These are phyloP conservation scores for Drosophila multiciliata DNA, from an alignment of 2,888 invertebrate species.

Conservation along the genomic window DNA sequence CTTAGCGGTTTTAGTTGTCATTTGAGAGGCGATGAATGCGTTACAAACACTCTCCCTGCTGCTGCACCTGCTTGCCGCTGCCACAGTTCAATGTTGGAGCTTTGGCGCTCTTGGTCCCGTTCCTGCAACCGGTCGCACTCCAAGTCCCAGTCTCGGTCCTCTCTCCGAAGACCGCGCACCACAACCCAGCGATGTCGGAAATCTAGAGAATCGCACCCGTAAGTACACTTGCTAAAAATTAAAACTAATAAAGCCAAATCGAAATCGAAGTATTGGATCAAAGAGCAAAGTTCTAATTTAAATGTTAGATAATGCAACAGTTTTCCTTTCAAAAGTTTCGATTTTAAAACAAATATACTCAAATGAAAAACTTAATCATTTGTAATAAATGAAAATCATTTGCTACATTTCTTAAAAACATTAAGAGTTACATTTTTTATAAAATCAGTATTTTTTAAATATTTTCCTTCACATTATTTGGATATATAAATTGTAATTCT, in stretches of 20 bases:
- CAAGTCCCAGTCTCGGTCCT: neutral
- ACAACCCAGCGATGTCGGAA: conserved; percentile 56
- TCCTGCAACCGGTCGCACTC: neutral
- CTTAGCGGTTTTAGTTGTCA: conserved; percentile 55
- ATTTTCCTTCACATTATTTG: neutral
- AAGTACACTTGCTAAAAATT: conserved; percentile 16
- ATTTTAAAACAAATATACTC: too few relatives aligned
- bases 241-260: neutral
- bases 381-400: too few relatives aligned
- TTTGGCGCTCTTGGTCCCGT: conserved; percentile 47
- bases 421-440: neutral
- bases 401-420: neutral
- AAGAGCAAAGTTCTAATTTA: neutral
- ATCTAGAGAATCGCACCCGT: conserved; percentile 60
- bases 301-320: neutral
- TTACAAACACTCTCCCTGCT: conserved; percentile 34
- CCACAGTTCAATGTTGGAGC: conserved; percentile 44
- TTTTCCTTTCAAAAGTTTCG: neutral
- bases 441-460: neutral
- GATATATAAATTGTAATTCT: neutral
- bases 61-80: conserved; percentile 40
- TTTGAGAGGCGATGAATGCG: conserved; percentile 53
- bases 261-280: neutral
- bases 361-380: neutral
- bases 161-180: conserved; percentile 34